Conservation (phyloP, 92 coral and sea anemone genomes). For the Hydrozoanthus gracilis region DNA sequence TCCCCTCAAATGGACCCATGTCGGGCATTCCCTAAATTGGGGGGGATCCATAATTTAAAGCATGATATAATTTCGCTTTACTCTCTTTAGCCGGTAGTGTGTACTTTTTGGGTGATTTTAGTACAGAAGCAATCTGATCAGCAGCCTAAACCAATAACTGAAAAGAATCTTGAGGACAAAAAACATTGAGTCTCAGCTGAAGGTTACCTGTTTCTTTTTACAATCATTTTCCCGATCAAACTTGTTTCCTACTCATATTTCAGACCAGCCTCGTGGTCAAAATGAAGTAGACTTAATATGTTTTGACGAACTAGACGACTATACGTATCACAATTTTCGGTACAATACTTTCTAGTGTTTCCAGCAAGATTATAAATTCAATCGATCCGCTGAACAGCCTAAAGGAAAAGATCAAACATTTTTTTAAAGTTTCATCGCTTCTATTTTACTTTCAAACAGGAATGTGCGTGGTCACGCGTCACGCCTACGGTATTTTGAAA, state of each 20-base stretch:
- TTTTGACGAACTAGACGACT: slow-evolving; percentile 2
- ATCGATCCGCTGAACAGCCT: slow-evolving; percentile 13
- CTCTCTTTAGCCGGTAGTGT: neutral
- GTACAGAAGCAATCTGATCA: neutral
- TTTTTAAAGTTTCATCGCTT: neutral
- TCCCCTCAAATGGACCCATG: neutral
- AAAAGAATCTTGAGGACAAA: neutral
- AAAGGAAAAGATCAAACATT: slow-evolving; percentile 5
- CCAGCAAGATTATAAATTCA: slow-evolving; percentile 6
- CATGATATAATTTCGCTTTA: neutral
- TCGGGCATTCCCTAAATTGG: neutral
- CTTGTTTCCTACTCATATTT: neutral
- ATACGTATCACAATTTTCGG: neutral
- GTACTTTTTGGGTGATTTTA: neutral
- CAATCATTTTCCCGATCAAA: neutral
- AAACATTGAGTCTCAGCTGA: neutral
- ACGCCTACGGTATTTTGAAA: neutral
- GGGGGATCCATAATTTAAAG: neutral
- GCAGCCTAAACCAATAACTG: neutral
- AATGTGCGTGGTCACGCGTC: neutral
- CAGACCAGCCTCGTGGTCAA: neutral
- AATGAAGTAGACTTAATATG: neutral
- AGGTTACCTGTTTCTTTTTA: neutral
- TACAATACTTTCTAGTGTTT: slow-evolving; percentile 8
- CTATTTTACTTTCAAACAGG: slow-evolving; percentile 4